phyloP scores from a whole-genome alignment of 23 tunicate genomes.

The Halocynthia roretzi region DNA sequence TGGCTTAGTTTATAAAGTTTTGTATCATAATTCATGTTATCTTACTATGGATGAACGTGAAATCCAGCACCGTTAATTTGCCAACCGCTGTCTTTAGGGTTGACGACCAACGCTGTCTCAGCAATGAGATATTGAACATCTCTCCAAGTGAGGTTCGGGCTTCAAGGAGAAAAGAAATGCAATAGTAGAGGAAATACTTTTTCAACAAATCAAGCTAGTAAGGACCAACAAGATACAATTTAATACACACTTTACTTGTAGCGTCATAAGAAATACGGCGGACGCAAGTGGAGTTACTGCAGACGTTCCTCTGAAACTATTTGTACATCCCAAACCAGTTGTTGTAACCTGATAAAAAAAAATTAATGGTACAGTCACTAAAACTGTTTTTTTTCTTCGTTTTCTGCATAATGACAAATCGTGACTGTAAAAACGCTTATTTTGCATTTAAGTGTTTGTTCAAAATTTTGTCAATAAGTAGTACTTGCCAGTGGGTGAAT shows the following conservation, averaged over 20 bases:
- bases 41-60: constrained; percentile 24
- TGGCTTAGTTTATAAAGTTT: background rate
- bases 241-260: constrained; percentile 19
- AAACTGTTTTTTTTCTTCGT: no score
- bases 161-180: background rate
- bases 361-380: no score
- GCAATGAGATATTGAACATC: constrained; percentile 22
- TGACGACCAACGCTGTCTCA: constrained; percentile 19
- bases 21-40: background rate
- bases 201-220: background rate
- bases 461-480: no score
- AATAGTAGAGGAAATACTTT: background rate
- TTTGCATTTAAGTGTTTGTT: no score
- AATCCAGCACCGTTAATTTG: constrained; percentile 20
- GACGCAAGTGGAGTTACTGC: constrained; percentile 21
- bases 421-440: no score
- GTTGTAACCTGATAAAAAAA: no score
- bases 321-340: constrained; percentile 1
- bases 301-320: constrained; percentile 24
- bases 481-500: no score
- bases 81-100: constrained; percentile 13
- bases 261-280: constrained; percentile 7
- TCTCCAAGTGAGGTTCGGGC: constrained; percentile 22
- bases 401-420: no score
- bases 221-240: background rate